Percentiles rank a stretch among this genome's conserved stretches.
Evolutionary conservation across 2,888 invertebrate species (phyloP).

Genomic region (Drosophila heteroneura): DNA sequence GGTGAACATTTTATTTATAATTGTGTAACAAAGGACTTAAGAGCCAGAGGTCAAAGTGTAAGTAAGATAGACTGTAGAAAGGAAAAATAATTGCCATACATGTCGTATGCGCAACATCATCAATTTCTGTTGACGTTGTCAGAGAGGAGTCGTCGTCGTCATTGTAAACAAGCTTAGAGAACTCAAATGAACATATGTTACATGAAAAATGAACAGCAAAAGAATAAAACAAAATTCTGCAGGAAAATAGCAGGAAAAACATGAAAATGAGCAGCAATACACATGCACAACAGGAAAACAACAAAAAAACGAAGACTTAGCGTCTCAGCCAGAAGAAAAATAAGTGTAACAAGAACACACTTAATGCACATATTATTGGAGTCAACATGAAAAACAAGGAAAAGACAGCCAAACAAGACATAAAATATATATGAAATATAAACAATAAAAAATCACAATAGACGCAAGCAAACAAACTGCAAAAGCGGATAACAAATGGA

Average conservation of each 20-base stretch:
- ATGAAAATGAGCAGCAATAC: constrained; percentile 44
- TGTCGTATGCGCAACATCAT: constrained; percentile 44
- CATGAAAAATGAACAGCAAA: constrained; percentile 12
- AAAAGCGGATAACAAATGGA: constrained; percentile 55
- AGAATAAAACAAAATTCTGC: not conserved
- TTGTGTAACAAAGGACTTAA: constrained; percentile 38
- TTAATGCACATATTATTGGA: constrained; percentile 57
- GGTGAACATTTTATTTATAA: constrained; percentile 45
- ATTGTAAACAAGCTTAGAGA: constrained; percentile 57
- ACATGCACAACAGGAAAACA: constrained; percentile 29
- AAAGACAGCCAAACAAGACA: constrained; percentile 44
- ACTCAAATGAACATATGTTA: constrained; percentile 59
- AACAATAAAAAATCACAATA: constrained; percentile 61
- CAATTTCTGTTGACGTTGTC: constrained; percentile 58
- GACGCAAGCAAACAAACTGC: constrained; percentile 48
- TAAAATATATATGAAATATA: constrained; percentile 55
- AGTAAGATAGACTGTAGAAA: not conserved
- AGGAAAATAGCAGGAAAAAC: constrained; percentile 38
- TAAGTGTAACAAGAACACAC: constrained; percentile 40
- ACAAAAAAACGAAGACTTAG: constrained; percentile 28
- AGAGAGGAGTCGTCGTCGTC: constrained; percentile 47
- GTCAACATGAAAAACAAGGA: constrained; percentile 52
- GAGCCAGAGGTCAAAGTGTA: constrained; percentile 11
- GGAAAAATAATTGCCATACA: constrained; percentile 44
- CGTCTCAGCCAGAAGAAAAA: constrained; percentile 3